Evolutionary conservation across 2,797 vertebrate genomes (phyloP), one percentile per base, ranked within the genome.

Genomic region (Chelidonichthys spinosus): DNA sequence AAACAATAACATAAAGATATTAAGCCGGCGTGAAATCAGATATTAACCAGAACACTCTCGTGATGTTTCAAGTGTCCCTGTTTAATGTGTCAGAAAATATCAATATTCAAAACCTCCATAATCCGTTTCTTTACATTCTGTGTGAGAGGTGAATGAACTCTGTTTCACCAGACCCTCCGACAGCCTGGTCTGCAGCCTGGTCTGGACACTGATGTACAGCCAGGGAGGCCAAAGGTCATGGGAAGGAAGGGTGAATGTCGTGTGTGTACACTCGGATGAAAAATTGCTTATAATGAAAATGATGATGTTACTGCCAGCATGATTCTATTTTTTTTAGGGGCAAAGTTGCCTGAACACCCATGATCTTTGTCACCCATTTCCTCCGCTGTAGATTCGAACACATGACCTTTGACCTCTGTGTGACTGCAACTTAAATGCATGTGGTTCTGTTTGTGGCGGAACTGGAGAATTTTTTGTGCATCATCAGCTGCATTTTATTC

Each of bases 201-300:
- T 70, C 60, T 64, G 49, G 47, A 82, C 17, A 65, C 76, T 75
- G 78, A 87, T 55, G 42, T 53, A 72, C 56, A 63, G 44, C 74
- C 76, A 25, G 32, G 36, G 66, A 72, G 72, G 76, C 3, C 78
- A 85, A 69, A 88, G 77, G 85, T 86, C 87, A 78, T 90, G 90
- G 86, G 90, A 93, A 90, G 53, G 79, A 76, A 64, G 64, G 63
- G 17, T 62, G 49, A 72, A 78, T 50, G 18, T 36, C 47, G 63
- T 54, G 75, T 72, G 72, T 71, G 66, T 55, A 53, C 32, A 32
- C 58, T 59, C n/a, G 18, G 13, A 75, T 68, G 42, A 63, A 74
- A 72, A 74, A 81, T 4, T 11, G 32, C 37, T 52, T 53, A 50
- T 25, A 49, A 70, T 44, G 32, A 85, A 39, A 53, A 79, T 55